These are phyloP conservation scores for Glyptemys insculpta DNA, from an alignment of 2,797 vertebrate genomes.

Conservation along the genomic window DNA sequence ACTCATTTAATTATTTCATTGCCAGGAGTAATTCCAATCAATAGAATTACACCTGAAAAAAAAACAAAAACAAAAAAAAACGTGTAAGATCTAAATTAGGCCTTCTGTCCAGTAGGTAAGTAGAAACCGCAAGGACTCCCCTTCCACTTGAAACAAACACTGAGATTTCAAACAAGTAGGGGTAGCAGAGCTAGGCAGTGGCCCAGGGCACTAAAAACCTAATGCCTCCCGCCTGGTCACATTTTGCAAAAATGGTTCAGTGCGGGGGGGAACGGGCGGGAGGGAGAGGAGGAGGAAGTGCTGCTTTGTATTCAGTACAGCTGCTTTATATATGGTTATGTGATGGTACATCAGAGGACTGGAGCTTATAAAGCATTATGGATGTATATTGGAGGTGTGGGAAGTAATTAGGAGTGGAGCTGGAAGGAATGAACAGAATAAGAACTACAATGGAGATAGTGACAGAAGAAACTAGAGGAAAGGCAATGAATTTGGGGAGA, in stretches of 20 bases:
- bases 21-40: not conserved
- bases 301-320: not conserved
- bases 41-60: not conserved
- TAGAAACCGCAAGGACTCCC: not conserved
- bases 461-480: not conserved
- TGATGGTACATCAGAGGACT: not conserved
- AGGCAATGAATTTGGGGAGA: not conserved
- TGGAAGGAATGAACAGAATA: not conserved
- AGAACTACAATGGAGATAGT: not conserved
- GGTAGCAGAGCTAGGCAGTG: not conserved
- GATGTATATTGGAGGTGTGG: not conserved
- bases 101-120: not conserved
- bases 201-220: not conserved
- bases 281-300: rapidly evolving
- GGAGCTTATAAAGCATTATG: not conserved
- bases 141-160: not conserved
- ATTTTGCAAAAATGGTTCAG: not conserved
- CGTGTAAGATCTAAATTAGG: rapidly evolving
- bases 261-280: not conserved
- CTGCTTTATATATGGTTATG: not conserved
- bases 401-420: not conserved
- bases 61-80: not conserved
- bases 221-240: rapidly evolving
- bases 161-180: not conserved
- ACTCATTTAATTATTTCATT: not conserved